phyloP scores from a whole-genome alignment of 2,797 vertebrate genomes.

The Acridotheres tristis region DNA sequence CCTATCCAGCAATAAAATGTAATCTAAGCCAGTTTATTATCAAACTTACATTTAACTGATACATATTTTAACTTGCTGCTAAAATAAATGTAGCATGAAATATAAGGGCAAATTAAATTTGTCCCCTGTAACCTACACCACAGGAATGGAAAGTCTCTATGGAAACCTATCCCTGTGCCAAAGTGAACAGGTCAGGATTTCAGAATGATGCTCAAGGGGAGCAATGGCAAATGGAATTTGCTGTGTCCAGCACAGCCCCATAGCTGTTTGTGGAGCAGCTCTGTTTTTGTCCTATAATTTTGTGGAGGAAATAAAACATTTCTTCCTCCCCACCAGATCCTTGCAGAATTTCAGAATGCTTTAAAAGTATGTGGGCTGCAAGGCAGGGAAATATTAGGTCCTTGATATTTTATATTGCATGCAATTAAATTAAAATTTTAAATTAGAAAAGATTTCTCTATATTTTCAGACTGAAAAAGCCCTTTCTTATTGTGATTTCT shows the following conservation, averaged over 20 bases:
- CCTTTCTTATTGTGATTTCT: constrained; percentile 31
- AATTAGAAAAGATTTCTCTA: neutral
- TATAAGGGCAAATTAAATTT: constrained; percentile 21
- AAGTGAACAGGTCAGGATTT: neutral
- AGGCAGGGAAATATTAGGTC: neutral
- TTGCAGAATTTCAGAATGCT: neutral
- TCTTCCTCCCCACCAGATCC: neutral
- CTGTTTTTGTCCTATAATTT: neutral
- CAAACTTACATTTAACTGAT: constrained; percentile 3
- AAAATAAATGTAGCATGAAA: constrained; percentile 47
- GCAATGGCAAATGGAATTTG: neutral
- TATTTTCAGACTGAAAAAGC: neutral
- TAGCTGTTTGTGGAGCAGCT: neutral
- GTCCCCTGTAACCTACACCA: neutral
- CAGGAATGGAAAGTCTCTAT: neutral
- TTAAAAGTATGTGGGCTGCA: neutral
- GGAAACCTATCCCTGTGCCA: neutral
- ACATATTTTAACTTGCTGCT: constrained; percentile 15
- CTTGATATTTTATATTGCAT: neutral
- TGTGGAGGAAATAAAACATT: neutral
- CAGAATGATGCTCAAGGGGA: accelerated
- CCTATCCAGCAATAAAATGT: neutral
- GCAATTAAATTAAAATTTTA: neutral
- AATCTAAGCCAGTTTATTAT: constrained; percentile 9
- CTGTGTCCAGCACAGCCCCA: neutral